Base-by-base conservation (phyloP, 2,113 vertebrate species). In the Cavia porcellus region DNA sequence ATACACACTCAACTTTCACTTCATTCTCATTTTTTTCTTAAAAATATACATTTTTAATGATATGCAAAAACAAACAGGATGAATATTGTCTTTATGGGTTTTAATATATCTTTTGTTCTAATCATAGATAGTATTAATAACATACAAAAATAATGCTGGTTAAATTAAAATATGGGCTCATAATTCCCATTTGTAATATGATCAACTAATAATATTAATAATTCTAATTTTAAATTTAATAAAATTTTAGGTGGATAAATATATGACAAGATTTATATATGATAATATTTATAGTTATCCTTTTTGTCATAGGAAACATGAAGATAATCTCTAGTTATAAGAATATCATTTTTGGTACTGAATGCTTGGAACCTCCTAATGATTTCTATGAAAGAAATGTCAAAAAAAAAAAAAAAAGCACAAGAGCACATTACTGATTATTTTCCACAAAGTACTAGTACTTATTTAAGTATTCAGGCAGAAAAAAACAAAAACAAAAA, bases 21-120 rank as follows among this genome's bases (percentile, higher is more conserved):
- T 86, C 75, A 38, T 1, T 55, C 12, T 45, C 1, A 62, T 86
- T 0, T 20, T 81, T 75, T 80, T 72, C 14, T 77, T 79, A 47
- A 75, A 91, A 91, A 86, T 5, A 81, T 70, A 24, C 1, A 89
- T 68, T 64, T 90, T 92, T 82, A 72, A 79, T 5, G 61, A 19
- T 50, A 25, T 38, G 30, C 12, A 80, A 68, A 92, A 89, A 90
- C 2, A 95, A 92, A 89, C 4, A 95, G 72, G 24, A 87, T 68
- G 3, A 24, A 42, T 57, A 70, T 30, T 70, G 7, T 75, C 13
- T 24, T 64, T 75, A 50, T 70, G 11, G 30, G 45, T 68, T 70
- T 75, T 91, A 75, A 1, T 77, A 57, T 61, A 30, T 87, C 12
- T 84, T 92, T 97, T 68, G 6, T 72, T 89, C 28, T n/a, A 57